Conservation (phyloP, 2,888 invertebrate species). For the Lepidocyrtinus sp. region DNA sequence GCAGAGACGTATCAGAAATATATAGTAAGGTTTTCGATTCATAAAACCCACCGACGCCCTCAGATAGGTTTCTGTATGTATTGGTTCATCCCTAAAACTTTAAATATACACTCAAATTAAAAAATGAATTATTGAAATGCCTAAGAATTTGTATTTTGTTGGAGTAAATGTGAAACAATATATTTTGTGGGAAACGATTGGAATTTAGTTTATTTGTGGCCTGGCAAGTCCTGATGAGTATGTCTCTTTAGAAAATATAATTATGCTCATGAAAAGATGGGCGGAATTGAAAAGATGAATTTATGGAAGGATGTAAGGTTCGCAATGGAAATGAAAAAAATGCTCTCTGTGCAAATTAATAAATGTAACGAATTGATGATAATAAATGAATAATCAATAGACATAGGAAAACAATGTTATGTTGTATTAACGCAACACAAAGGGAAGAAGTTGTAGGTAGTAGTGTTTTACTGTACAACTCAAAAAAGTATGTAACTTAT, state of each 20-base stretch:
- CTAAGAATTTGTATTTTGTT: not conserved
- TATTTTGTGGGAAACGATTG: not conserved
- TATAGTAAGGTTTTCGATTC: too few species aligned
- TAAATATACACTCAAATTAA: too few species aligned
- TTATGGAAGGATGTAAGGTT: not conserved
- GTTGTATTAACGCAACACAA: not conserved
- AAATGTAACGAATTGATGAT: slow-evolving; percentile 49
- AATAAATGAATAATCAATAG: slow-evolving; percentile 35
- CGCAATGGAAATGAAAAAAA: slow-evolving; percentile 18
- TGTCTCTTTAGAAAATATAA: not conserved
- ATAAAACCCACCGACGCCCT: too few species aligned
- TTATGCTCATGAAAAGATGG: not conserved
- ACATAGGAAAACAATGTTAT: not conserved
- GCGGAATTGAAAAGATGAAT: not conserved
- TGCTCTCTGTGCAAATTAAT: slow-evolving; percentile 37
- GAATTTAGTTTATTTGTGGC: not conserved
- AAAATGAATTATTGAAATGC: too few species aligned
- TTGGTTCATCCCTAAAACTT: too few species aligned
- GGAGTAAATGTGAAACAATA: not conserved
- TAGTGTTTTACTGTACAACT: not conserved
- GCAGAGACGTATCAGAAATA: too few species aligned
- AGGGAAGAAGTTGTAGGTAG: not conserved
- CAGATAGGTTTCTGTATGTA: too few species aligned
- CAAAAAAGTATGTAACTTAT: too few species aligned
- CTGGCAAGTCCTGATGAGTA: not conserved